Conservation (phyloP, 2,113 vertebrate species). For the Sebastes fasciatus region DNA sequence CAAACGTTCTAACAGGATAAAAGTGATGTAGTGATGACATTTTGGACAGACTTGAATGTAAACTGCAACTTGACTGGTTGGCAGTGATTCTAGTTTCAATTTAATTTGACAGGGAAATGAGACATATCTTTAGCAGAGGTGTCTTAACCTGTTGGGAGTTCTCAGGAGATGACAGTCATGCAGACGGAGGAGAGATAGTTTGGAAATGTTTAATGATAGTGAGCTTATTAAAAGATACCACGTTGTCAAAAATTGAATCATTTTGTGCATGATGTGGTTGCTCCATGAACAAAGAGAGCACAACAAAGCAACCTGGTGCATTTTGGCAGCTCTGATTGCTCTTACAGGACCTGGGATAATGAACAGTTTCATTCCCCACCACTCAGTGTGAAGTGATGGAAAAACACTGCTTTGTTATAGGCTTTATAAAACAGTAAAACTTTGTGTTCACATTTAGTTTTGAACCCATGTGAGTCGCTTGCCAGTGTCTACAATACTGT, state of each 20-base stretch:
- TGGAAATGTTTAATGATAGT: neutral
- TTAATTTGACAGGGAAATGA: neutral
- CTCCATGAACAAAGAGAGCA: neutral
- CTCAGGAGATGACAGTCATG: neutral
- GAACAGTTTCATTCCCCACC: neutral
- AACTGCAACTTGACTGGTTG: no score
- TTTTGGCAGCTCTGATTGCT: no score
- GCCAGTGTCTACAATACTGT: neutral
- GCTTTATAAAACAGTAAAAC: neutral
- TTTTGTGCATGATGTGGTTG: neutral
- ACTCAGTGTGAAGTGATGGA: no score
- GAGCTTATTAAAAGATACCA: neutral
- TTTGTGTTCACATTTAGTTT: neutral
- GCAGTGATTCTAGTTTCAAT: neutral
- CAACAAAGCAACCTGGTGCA: no score
- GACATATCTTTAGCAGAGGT: neutral
- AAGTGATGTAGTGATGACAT: no score
- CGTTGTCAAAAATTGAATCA: neutral
- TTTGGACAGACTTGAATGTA: no score
- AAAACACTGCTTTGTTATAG: neutral
- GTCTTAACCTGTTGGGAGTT: neutral
- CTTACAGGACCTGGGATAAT: neutral
- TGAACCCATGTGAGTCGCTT: neutral
- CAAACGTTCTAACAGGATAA: no score
- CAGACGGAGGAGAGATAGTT: neutral